Percentiles rank a stretch among this genome's conserved stretches.
phyloP scores from a whole-genome alignment of 2,888 invertebrate genomes.

The Lacanobia wlatinum region DNA sequence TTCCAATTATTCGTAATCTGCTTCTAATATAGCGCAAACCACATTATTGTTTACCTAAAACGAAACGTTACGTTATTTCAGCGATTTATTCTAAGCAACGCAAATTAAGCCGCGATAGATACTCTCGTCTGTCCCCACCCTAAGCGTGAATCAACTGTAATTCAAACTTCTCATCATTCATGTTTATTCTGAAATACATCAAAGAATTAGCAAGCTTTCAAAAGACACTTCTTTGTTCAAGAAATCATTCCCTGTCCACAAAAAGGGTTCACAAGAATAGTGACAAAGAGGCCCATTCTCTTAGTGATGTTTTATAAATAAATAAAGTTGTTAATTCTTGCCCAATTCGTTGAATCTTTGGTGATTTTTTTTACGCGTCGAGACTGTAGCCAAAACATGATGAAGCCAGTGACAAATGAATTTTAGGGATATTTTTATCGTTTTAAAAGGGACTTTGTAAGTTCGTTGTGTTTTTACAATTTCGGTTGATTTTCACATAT shows the following conservation, averaged over 20 bases:
- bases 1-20: neutral
- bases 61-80: neutral
- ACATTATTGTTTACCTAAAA: neutral
- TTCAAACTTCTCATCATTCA: constrained; percentile 29
- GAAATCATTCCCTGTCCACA: constrained; percentile 19
- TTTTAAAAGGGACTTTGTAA: constrained; percentile 3
- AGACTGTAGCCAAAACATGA: constrained; percentile 40
- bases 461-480: neutral
- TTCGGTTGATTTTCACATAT: neutral
- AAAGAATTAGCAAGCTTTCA: constrained; percentile 42
- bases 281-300: constrained; percentile 26
- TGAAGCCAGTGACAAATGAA: constrained; percentile 26
- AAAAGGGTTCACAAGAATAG: constrained; percentile 28
- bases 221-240: constrained; percentile 46
- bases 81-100: neutral
- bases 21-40: neutral
- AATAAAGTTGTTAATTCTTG: constrained; percentile 27
- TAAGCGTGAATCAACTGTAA: constrained; percentile 29
- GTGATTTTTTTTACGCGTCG: constrained; percentile 18
- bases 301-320: constrained; percentile 28
- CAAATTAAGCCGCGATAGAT: neutral
- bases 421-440: constrained; percentile 11
- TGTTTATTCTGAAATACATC: constrained; percentile 31
- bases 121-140: neutral
- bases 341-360: constrained; percentile 42